Evolutionary conservation across 1,140 invertebrate genomes (phyloP), one percentile per base, ranked within the genome.

Genomic region (Wasmannia auropunctata): DNA sequence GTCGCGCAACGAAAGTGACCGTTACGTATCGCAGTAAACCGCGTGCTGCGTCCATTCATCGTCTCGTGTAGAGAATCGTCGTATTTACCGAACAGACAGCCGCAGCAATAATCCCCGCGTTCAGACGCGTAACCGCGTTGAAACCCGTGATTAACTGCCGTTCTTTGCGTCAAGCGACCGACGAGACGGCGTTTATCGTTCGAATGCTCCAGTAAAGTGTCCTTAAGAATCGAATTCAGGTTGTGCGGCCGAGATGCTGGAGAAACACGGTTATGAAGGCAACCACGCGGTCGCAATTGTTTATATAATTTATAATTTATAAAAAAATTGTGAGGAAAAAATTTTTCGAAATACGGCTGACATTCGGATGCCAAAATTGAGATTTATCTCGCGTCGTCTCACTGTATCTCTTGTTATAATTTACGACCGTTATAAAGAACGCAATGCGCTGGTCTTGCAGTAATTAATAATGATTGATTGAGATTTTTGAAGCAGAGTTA

Each of bases 1-100:
- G n/a, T 74, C 51, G 22, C 31, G 43, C 54, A 72, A 87, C 37
- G 40, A 56, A 37, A 86, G 22, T 43, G 28, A 56, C 63, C 25
- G 65, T 83, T 77, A 74, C 63, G 56, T 40, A 54, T 54, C 54
- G 56, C 28, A 40, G 51, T 70, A 87, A 87, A 87, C 60, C 51
- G 34, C 69, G 67, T 77, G 65, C 46, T 58, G 79, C 70, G n/a
- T 62, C 51, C 58, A 77, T 84, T 77, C 65, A 75, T 89, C 40
- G 60, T 5, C 81, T 28, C 70, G 74, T n/a, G 56, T 60, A 86
- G 3, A 88, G 46, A 88, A 88, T 74, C 19, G 63, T 74, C 19
- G 63, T 54, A 51, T 34, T 49, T 51, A 49, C 8, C 56, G 43
- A 28, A 37, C 46, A 14, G 28, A 54, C 25, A 65, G 34, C 19